Evolutionary conservation across 2,113 vertebrate species (phyloP).

Genomic region (Cairina moschata): DNA sequence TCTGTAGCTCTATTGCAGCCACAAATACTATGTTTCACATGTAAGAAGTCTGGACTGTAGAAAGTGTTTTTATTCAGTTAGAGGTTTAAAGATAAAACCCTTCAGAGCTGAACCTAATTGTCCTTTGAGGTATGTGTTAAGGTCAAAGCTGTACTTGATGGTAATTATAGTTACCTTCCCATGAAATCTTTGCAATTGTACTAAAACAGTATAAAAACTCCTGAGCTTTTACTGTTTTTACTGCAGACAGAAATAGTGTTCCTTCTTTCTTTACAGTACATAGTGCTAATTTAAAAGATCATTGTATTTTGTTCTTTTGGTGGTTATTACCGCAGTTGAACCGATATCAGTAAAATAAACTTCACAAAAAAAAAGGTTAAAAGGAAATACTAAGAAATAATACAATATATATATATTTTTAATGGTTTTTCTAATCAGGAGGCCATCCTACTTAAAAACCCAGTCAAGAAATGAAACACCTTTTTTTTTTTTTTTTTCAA

Average conservation of each 20-base stretch:
- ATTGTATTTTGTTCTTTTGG: neutral
- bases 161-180: neutral
- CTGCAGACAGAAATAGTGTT: neutral
- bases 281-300: conserved; percentile 29
- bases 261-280: neutral
- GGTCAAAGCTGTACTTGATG: conserved; percentile 30
- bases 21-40: conserved; percentile 56
- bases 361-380: neutral
- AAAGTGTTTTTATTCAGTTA: conserved; percentile 57
- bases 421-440: neutral
- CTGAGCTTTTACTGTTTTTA: neutral
- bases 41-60: conserved; percentile 17
- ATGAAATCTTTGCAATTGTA: conserved; percentile 1
- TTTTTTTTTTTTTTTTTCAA: neutral
- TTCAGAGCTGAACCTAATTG: conserved; percentile 49
- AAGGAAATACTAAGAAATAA: conserved; percentile 6
- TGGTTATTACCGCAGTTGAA: conserved; percentile 15
- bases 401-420: neutral
- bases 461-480: neutral
- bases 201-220: neutral
- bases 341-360: conserved; percentile 29
- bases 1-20: conserved; percentile 23
- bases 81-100: conserved; percentile 42
- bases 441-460: neutral
- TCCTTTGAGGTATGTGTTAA: conserved; percentile 59